Evolutionary conservation across 64 coral and sea anemone genomes (phyloP).

Genomic region (Hydrozoanthus tunicans): DNA sequence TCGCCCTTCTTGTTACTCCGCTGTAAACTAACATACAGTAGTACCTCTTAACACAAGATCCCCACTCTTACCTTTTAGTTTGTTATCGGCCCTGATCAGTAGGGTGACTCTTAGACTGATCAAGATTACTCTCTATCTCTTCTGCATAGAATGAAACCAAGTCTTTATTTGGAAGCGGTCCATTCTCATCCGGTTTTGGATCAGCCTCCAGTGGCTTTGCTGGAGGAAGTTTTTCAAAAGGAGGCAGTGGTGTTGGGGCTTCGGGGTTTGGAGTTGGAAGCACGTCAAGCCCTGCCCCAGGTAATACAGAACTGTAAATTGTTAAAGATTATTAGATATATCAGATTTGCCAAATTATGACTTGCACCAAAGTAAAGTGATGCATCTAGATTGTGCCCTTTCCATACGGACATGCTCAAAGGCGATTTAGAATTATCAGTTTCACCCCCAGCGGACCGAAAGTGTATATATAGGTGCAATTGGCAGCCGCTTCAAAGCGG

Average conservation of each 20-base stretch:
- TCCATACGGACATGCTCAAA: too few species aligned
- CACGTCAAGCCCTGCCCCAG: slow-evolving; percentile 2
- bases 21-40: background rate
- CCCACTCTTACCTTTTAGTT: background rate
- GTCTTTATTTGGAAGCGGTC: slow-evolving; percentile 12
- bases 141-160: slow-evolving; percentile 31
- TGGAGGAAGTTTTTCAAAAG: slow-evolving; percentile 19
- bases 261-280: slow-evolving; percentile 32
- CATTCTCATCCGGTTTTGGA: slow-evolving; percentile 44
- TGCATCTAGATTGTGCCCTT: too few species aligned
- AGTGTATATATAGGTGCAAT: too few species aligned
- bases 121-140: background rate
- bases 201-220: slow-evolving; percentile 11
- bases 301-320: background rate
- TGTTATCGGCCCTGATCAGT: background rate
- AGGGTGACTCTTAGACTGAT: background rate
- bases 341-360: too few species aligned
- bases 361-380: too few species aligned
- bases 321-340: too few species aligned
- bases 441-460: too few species aligned
- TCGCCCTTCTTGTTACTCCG: too few species aligned
- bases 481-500: too few species aligned
- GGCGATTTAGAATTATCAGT: too few species aligned
- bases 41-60: background rate
- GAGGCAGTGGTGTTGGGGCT: slow-evolving; percentile 8